Percentiles rank a stretch among this genome's conserved stretches.
Evolutionary conservation across 2,113 vertebrate genomes (phyloP).

Genomic region (Sceloporus tristichus): DNA sequence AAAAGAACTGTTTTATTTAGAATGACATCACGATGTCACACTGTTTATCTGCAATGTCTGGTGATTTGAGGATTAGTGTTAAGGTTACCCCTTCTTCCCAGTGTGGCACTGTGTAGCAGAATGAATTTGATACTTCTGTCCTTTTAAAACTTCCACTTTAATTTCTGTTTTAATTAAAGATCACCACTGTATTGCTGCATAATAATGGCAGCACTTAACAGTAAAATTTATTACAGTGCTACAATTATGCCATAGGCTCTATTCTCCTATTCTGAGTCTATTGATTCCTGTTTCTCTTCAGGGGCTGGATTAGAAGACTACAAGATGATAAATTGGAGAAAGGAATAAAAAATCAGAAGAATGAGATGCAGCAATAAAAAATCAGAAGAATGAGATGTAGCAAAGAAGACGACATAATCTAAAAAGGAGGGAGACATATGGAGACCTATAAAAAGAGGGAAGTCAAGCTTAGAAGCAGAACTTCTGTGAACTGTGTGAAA

Average conservation of each 20-base stretch:
- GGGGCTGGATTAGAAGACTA: not conserved
- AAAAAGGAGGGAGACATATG: not conserved
- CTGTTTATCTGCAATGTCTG: not conserved
- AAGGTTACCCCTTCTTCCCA: not conserved
- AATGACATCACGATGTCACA: not conserved
- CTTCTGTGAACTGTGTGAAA: not conserved
- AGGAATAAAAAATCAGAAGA: slow-evolving; percentile 10
- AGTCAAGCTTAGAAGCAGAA: not conserved
- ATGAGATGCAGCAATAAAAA: not conserved
- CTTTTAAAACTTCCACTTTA: not conserved
- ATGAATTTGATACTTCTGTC: not conserved
- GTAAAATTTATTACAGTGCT: slow-evolving; percentile 19
- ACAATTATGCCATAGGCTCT: slow-evolving; percentile 4
- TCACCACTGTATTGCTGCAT: not conserved
- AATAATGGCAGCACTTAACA: not conserved
- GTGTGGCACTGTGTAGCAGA: accelerated
- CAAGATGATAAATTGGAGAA: slow-evolving; percentile 16
- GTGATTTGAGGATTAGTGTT: not conserved
- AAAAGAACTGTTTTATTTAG: slow-evolving; percentile 4
- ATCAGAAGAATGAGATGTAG: not conserved
- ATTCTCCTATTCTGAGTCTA: slow-evolving; percentile 4
- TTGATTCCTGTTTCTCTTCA: not conserved
- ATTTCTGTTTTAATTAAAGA: slow-evolving; percentile 39
- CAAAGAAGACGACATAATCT: not conserved
- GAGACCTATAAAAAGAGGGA: not conserved